Base-by-base conservation (phyloP, 1,140 invertebrate species). In the Euwallacea fornicatus region DNA sequence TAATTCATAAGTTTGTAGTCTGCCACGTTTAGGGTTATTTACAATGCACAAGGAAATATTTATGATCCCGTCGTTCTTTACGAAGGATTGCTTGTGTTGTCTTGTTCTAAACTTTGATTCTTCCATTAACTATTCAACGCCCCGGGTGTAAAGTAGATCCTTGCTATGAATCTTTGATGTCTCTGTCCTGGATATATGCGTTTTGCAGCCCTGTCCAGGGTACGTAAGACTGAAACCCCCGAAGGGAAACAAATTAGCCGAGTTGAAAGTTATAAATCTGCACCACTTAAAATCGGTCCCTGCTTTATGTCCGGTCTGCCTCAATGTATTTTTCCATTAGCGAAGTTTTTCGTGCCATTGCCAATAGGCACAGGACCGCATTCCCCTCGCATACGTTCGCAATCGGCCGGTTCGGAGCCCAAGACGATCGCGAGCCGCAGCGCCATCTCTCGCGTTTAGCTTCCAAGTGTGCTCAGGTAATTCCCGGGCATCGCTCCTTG, bases 1-100 rank as follows among this genome's bases (percentile, higher is more conserved):
- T 81, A 81, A 81, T 81, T 79, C 79, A 81, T 81, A 80, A 81
- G 80, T 81, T 81, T 81, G 80, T 81, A 81, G 80, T 78, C 79
- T 77, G 78, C 79, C 79, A 78, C 80, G 80, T 81, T 81, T 81
- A 81, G 76, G 79, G 76, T 80, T 81, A 81, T 81, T 81, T 80
- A 81, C 79, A 80, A 81, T 81, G 80, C 80, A 80, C 78, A 81
- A 75, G 79, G 80, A 81, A 81, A 81, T 81, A 81, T 81, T 81
- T 80, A 81, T 81, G 79, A 80, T 77, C 72, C 76, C 66, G 44
- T 47, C 71, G 62, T 76, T 74, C 74, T 75, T 77, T 74, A 76
- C 73, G 74, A 77, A 76, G 77, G 75, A 78, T 79, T 77, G 76
- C 73, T 75, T 73, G 69, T 76, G 77, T 80, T 77, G 77, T 79